phyloP scores from a whole-genome alignment of 1,140 invertebrate species.

The Hyphantria cunea region DNA sequence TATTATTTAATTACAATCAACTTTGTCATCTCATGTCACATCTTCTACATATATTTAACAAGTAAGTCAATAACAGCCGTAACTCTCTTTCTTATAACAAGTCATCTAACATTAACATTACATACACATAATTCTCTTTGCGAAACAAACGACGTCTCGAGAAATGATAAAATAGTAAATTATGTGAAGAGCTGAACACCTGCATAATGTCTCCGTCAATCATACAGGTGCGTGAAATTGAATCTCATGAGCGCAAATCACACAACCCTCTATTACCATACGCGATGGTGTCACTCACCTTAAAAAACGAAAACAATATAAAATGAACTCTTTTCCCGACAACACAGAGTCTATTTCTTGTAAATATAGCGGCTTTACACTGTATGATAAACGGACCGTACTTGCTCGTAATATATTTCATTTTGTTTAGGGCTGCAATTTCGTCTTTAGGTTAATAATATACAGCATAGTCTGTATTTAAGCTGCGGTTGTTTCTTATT shows the following conservation, averaged over 20 bases:
- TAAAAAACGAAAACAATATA: slow-evolving; percentile 20
- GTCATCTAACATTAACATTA: too few relatives aligned
- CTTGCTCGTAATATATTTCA: slow-evolving; percentile 39
- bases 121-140: slow-evolving; percentile 23
- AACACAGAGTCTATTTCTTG: slow-evolving; percentile 31
- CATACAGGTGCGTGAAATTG: slow-evolving; percentile 68
- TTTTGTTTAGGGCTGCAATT: slow-evolving; percentile 38
- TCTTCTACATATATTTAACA: too few relatives aligned
- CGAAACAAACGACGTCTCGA: slow-evolving; percentile 41
- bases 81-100: too few relatives aligned
- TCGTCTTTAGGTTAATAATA: slow-evolving; percentile 30
- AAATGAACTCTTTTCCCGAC: slow-evolving; percentile 33
- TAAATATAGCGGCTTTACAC: slow-evolving; percentile 7
- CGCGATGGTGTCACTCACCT: slow-evolving; percentile 43
- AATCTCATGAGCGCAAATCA: slow-evolving; percentile 73
- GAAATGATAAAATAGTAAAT: slow-evolving; percentile 60
- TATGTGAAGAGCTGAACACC: slow-evolving; percentile 52
- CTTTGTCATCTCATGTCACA: too few relatives aligned
- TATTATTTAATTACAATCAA: too few relatives aligned
- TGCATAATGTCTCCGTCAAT: slow-evolving; percentile 72
- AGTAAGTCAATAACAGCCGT: too few relatives aligned
- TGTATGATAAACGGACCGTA: slow-evolving; percentile 46
- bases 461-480: slow-evolving; percentile 21
- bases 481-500: slow-evolving; percentile 20
- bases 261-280: slow-evolving; percentile 64